A percentile compares a stretch with the other conserved stretches of the same genome.
These are phyloP conservation scores for Aromia moschata DNA, from an alignment of 2,888 invertebrate genomes.

Conservation along the genomic window DNA sequence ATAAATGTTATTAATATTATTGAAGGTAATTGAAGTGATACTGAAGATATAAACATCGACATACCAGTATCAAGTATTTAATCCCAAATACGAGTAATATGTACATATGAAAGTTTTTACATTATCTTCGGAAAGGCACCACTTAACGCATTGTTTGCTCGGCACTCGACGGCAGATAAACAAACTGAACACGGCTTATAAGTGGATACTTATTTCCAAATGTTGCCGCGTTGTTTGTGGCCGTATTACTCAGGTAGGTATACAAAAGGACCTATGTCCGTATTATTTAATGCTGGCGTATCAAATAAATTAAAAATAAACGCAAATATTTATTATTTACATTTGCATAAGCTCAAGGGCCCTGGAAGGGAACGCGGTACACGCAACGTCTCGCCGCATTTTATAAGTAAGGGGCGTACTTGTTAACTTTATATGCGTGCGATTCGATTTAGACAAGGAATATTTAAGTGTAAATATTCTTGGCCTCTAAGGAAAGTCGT, in stretches of 20 bases:
- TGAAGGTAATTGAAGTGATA: too few species aligned
- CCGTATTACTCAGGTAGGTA: too few species aligned
- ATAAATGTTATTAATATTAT: too few species aligned
- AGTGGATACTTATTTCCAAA: background rate
- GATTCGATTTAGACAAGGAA: background rate
- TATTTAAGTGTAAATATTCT: background rate
- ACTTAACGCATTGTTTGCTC: conserved; percentile 6
- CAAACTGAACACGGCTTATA: background rate
- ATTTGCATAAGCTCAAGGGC: background rate
- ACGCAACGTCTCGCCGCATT: background rate
- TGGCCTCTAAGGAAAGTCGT: too few species aligned
- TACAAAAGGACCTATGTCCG: background rate
- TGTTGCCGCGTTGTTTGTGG: background rate
- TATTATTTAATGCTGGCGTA: conserved; percentile 1
- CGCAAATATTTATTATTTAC: conserved; percentile 7
- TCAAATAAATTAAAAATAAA: conserved; percentile 1
- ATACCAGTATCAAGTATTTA: too few species aligned
- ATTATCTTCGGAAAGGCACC: conserved; percentile 4
- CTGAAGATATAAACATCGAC: too few species aligned
- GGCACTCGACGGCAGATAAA: background rate
- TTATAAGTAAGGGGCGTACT: background rate
- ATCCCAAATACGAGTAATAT: too few species aligned
- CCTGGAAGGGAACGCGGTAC: background rate
- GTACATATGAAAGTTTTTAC: too few species aligned
- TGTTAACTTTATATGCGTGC: background rate